These are phyloP conservation scores for Struthidea cinerea DNA, from an alignment of 2,113 vertebrate species.

Conservation along the genomic window DNA sequence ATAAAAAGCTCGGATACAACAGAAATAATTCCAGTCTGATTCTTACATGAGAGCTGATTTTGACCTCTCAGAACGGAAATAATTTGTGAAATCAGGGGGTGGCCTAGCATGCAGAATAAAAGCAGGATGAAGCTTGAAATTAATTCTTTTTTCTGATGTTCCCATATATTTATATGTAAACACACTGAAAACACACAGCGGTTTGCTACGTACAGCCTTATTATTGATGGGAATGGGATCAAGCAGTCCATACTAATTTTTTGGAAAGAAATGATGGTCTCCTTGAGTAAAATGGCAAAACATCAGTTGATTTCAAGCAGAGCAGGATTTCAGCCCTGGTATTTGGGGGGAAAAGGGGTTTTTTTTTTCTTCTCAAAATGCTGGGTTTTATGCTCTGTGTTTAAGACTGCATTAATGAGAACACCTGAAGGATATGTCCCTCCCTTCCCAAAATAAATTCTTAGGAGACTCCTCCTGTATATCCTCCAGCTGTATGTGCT, in stretches of 20 bases:
- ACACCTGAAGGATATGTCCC: conserved; percentile 69
- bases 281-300: conserved; percentile 44
- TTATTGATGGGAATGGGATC: conserved; percentile 42
- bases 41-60: neutral
- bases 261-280: neutral
- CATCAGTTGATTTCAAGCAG: conserved; percentile 25
- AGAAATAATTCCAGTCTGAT: neutral
- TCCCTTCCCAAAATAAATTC: conserved; percentile 65
- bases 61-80: neutral
- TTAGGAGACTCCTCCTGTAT: conserved; percentile 55
- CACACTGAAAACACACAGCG: neutral
- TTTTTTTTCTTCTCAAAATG: neutral
- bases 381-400: conserved; percentile 34
- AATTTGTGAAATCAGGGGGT: neutral
- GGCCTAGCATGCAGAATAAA: neutral
- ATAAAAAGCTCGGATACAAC: neutral
- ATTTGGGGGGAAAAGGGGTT: neutral
- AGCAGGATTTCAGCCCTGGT: neutral
- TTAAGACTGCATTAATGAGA: conserved; percentile 62
- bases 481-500: conserved; percentile 70
- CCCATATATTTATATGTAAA: conserved; percentile 37
- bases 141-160: neutral
- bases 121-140: neutral
- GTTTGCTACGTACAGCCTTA: neutral
- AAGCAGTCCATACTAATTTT: neutral